These are phyloP conservation scores for Oxycera nigricornis DNA, from an alignment of 2,888 invertebrate genomes.

Conservation along the genomic window DNA sequence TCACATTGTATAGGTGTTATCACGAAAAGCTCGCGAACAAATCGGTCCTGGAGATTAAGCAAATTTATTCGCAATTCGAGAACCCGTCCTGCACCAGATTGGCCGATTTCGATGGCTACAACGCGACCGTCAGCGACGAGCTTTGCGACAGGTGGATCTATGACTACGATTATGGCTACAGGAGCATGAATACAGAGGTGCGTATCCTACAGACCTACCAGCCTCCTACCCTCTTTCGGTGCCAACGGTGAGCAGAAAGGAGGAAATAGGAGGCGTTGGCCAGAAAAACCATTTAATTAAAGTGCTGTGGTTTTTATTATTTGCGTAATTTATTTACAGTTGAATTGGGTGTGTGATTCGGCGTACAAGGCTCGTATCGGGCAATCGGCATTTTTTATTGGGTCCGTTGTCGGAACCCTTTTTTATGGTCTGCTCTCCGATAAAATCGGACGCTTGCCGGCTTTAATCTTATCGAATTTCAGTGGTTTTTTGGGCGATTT, in stretches of 20 bases:
- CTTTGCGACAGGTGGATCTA: slow-evolving; percentile 67
- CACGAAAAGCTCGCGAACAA: slow-evolving; percentile 59
- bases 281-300: slow-evolving; percentile 37
- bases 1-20: slow-evolving; percentile 54
- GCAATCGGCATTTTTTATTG: slow-evolving; percentile 69
- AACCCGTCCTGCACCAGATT: slow-evolving; percentile 59
- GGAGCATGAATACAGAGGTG: slow-evolving; percentile 71
- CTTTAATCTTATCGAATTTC: slow-evolving; percentile 65
- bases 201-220: slow-evolving; percentile 45
- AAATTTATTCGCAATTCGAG: slow-evolving; percentile 57
- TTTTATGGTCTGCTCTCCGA: slow-evolving; percentile 68
- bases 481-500: slow-evolving; percentile 66
- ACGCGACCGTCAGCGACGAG: slow-evolving; percentile 56
- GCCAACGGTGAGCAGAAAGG: not conserved
- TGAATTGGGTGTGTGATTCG: slow-evolving; percentile 70
- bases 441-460: slow-evolving; percentile 66
- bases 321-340: slow-evolving; percentile 48
- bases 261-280: not conserved
- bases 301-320: slow-evolving; percentile 32
- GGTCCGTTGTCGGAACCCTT: slow-evolving; percentile 68
- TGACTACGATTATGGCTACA: slow-evolving; percentile 65
- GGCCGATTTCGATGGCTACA: slow-evolving; percentile 54
- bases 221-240: not conserved
- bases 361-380: slow-evolving; percentile 68
- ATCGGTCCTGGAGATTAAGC: slow-evolving; percentile 58